phyloP scores from a whole-genome alignment of 2,113 vertebrate genomes.

The Gallinago jamesoni region DNA sequence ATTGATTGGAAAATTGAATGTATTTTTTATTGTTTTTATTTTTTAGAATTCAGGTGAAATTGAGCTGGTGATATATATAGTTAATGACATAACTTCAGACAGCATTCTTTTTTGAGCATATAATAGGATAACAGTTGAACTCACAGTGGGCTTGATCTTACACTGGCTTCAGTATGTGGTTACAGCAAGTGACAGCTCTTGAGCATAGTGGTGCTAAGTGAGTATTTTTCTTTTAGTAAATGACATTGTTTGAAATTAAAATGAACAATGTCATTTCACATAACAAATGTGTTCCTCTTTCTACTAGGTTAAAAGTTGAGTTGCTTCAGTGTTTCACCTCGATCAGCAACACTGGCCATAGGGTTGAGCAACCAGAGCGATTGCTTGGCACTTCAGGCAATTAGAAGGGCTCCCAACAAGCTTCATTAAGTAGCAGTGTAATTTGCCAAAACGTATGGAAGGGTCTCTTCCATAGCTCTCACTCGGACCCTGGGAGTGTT shows the following conservation, averaged over 20 bases:
- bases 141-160: not conserved
- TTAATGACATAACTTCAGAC: not conserved
- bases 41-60: not conserved
- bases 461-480: not conserved
- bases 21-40: not conserved
- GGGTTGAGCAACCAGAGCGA: not conserved
- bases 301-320: not conserved
- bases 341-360: not conserved
- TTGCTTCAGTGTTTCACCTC: not conserved
- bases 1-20: not conserved
- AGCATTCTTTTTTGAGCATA: not conserved
- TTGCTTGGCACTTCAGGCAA: not conserved
- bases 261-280: not conserved
- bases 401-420: not conserved
- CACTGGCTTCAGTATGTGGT: not conserved
- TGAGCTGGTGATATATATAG: not conserved
- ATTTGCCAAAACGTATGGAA: not conserved
- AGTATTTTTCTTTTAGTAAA: not conserved
- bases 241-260: not conserved
- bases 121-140: not conserved
- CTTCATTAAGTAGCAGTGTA: not conserved
- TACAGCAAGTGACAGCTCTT: slow-evolving; percentile 28
- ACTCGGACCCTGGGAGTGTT: not conserved
- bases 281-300: not conserved
- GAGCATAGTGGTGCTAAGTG: not conserved